Evolutionary conservation across 2,797 vertebrate genomes (phyloP), one percentile per base, ranked within the genome.

Genomic region (Rhinophrynus dorsalis): DNA sequence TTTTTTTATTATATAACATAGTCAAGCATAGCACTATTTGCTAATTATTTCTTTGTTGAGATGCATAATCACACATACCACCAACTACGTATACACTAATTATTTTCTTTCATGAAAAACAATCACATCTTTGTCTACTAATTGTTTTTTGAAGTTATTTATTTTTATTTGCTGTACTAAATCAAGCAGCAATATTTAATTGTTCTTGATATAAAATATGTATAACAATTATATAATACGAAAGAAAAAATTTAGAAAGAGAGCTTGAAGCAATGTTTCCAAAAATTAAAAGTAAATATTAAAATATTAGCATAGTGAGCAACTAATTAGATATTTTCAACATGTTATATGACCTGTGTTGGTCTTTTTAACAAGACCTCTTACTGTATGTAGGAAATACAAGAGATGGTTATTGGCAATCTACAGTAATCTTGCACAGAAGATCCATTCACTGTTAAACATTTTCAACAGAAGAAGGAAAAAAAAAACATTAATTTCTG

Each of bases 171-270:
- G 30, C 51, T n/a, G 21, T 56, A 48, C 63, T 56, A 70, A 55
- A 54, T 56, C 58, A 70, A 63, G 68, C 59, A 56, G 54, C 17
- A 56, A 33, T 56, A 70, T 52, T 70, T 62, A 63, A 55, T 69
- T 62, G 57, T 62, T 55, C 30, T 50, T 38, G 2, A 48, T 59
- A 59, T 51, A 8, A 51, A 40, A 47, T 20, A 61, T 45, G 27
- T 50, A 48, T 48, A 63, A 35, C 20, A 30, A 35, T 56, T 13
- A 3, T 30, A 37, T 9, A 37, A 27, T 3, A 48, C 40, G 5
- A 50, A 37, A 4, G 42, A 54, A 5, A 54, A 40, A 13, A 8
- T 44, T 7, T 8, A 20, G n/a, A 12, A 24, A 38, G 51, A 57
- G 18, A n/a, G 29, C 29, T 67, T 54, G 29, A 30, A 66, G 24